Percentiles rank a stretch among this genome's conserved stretches.
Evolutionary conservation across 2,888 invertebrate species (phyloP).

Genomic region (Drosophila antonietae): DNA sequence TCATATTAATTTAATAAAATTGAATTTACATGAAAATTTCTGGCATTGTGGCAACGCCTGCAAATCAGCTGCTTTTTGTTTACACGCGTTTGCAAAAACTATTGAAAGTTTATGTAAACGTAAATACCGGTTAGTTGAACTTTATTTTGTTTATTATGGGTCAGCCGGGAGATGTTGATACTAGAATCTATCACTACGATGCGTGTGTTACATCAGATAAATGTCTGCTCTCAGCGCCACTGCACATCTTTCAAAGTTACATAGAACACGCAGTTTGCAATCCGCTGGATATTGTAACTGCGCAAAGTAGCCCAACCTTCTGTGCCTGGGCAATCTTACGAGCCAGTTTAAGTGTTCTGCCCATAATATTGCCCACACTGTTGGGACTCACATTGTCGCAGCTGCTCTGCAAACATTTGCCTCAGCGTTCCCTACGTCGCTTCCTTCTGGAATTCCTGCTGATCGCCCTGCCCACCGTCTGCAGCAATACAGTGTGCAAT

Average conservation of each 20-base stretch:
- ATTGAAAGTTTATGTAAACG: background rate
- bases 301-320: slow-evolving; percentile 18
- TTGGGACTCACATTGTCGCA: slow-evolving; percentile 64
- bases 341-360: slow-evolving; percentile 55
- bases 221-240: slow-evolving; percentile 35
- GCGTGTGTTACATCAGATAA: slow-evolving; percentile 15
- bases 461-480: slow-evolving; percentile 86
- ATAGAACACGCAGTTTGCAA: slow-evolving; percentile 28
- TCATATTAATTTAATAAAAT: too few species aligned
- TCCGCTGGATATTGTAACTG: slow-evolving; percentile 2
- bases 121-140: background rate
- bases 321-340: slow-evolving; percentile 53
- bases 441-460: slow-evolving; percentile 86
- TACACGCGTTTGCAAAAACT: slow-evolving; percentile 6
- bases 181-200: slow-evolving; percentile 22
- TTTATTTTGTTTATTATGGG: background rate
- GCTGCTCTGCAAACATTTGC: slow-evolving; percentile 39
- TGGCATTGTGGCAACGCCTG: background rate
- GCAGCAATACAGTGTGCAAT: slow-evolving; percentile 86
- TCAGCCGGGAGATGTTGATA: background rate
- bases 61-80: slow-evolving; percentile 25
- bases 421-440: slow-evolving; percentile 42
- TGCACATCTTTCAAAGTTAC: slow-evolving; percentile 43
- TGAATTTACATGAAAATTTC: background rate
- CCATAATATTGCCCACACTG: slow-evolving; percentile 63